These are phyloP conservation scores for Corapipo altera DNA, from an alignment of 2,113 vertebrate genomes.

Conservation along the genomic window DNA sequence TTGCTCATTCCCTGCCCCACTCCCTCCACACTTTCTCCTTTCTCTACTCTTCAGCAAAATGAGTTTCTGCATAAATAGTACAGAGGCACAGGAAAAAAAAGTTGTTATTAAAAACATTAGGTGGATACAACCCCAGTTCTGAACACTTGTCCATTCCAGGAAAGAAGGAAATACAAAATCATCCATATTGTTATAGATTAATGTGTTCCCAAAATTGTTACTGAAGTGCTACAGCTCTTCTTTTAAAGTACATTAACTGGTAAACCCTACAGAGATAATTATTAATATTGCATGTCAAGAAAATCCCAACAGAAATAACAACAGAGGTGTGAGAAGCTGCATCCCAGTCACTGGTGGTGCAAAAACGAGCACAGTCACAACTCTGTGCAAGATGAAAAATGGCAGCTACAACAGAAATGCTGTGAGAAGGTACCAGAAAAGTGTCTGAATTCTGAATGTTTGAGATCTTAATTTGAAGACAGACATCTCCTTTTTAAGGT, in stretches of 20 bases:
- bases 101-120: not conserved
- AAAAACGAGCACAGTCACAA: not conserved
- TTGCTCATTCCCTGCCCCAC: not conserved
- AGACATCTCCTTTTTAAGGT: not conserved
- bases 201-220: not conserved
- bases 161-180: not conserved
- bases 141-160: not conserved
- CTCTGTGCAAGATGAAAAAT: not conserved
- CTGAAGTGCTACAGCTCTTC: not conserved
- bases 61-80: not conserved
- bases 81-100: not conserved
- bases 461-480: not conserved
- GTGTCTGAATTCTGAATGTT: not conserved
- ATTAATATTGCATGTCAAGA: not conserved
- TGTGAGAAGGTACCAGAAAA: not conserved
- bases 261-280: not conserved
- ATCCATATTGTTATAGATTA: fast-evolving
- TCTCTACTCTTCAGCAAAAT: not conserved
- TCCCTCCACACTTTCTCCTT: not conserved
- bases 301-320: not conserved
- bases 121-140: not conserved
- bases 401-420: not conserved
- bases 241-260: not conserved
- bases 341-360: not conserved
- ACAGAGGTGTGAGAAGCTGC: fast-evolving